phyloP scores from a whole-genome alignment of 2,888 invertebrate species.

The Nasonia oneida region DNA sequence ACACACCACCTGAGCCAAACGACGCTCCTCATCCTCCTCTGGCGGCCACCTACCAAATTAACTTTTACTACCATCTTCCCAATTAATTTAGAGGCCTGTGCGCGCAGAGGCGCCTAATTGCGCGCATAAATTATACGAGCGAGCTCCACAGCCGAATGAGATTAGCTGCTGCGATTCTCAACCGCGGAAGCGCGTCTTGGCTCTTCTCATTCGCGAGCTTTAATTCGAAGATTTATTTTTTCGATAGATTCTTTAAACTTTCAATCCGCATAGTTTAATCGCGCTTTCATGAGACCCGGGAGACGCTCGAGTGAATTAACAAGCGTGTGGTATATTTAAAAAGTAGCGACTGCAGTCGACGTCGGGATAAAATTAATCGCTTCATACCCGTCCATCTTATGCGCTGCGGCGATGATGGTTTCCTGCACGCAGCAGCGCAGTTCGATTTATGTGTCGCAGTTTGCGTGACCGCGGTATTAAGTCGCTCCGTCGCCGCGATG shows the following conservation, averaged over 20 bases:
- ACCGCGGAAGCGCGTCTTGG: background rate
- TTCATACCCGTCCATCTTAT: background rate
- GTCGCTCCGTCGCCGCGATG: background rate
- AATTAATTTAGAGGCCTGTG: constrained; percentile 76
- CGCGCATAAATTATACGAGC: constrained; percentile 74
- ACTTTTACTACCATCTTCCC: constrained; percentile 77
- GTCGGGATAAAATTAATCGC: background rate
- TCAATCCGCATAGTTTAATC: constrained; percentile 21
- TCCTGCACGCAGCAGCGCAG: constrained; percentile 38
- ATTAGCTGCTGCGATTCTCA: constrained; percentile 55
- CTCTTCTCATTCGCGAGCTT: background rate
- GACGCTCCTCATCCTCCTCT: constrained; percentile 67
- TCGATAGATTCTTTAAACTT: too few species aligned
- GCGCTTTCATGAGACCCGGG: background rate
- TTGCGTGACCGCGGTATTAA: constrained; percentile 28
- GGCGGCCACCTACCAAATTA: constrained; percentile 75
- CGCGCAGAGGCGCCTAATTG: constrained; percentile 72
- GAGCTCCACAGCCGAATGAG: constrained; percentile 59
- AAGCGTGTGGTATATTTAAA: constrained; percentile 12
- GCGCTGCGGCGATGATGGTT: background rate
- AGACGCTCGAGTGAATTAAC: constrained; percentile 9
- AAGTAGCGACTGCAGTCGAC: background rate
- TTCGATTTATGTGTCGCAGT: constrained; percentile 37
- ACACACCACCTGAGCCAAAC: constrained; percentile 76
- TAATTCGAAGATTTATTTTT: background rate